Evolutionary conservation across 1,140 invertebrate species (phyloP).

Genomic region (Platorchestia sp.): DNA sequence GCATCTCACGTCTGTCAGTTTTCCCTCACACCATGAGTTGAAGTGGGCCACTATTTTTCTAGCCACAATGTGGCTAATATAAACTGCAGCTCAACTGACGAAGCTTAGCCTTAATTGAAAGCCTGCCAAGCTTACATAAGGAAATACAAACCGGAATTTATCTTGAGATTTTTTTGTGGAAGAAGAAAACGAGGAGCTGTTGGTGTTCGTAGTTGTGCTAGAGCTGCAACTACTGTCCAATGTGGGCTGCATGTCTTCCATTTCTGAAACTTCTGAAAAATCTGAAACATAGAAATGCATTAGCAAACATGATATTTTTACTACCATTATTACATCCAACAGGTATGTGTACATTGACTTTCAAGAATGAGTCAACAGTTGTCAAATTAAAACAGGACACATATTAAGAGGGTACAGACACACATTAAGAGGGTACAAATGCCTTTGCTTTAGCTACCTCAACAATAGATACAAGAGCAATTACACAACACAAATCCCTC

Average conservation of each 20-base stretch:
- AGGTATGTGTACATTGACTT: too few relatives aligned
- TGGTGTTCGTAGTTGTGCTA: neutral
- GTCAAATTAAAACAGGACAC: too few relatives aligned
- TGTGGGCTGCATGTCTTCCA: neutral
- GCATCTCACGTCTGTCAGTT: neutral
- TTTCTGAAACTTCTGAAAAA: neutral
- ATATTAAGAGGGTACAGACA: too few relatives aligned
- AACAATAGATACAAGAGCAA: too few relatives aligned
- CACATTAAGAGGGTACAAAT: too few relatives aligned
- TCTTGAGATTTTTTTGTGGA: neutral
- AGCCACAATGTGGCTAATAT: neutral
- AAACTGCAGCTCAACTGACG: neutral
- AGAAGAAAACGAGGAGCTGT: neutral
- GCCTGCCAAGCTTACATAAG: neutral
- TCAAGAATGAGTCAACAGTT: too few relatives aligned
- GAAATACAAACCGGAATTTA: neutral
- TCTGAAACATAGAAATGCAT: neutral
- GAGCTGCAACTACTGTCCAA: neutral
- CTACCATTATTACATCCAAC: too few relatives aligned
- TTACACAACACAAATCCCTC: too few relatives aligned
- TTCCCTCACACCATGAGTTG: too few relatives aligned
- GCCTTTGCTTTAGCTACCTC: too few relatives aligned
- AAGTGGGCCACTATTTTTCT: too few relatives aligned
- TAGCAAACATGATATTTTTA: neutral
- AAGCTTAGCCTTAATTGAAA: neutral